Conservation (phyloP, 2,113 vertebrate species). For the Plectropomus leopardus region DNA sequence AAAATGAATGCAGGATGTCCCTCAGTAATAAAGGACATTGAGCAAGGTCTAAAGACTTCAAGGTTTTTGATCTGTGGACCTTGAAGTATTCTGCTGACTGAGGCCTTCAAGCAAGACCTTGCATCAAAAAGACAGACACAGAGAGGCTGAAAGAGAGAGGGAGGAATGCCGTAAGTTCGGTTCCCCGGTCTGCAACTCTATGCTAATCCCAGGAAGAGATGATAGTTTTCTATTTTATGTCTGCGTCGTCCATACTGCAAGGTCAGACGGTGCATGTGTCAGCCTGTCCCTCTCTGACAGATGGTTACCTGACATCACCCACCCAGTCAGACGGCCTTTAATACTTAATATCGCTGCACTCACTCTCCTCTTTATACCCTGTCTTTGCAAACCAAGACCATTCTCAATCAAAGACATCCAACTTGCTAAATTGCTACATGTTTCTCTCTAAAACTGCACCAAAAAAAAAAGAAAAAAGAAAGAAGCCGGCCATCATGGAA, state of each 20-base stretch:
- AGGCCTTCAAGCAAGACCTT: conserved; percentile 58
- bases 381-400: conserved; percentile 40
- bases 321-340: conserved; percentile 65
- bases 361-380: conserved; percentile 36
- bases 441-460: conserved; percentile 51
- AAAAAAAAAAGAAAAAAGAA: conserved; percentile 23
- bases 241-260: conserved; percentile 70
- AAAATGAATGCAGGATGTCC: conserved; percentile 18
- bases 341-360: conserved; percentile 67
- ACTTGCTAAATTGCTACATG: conserved; percentile 34
- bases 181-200: conserved; percentile 32
- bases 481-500: conserved; percentile 51
- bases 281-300: conserved; percentile 68
- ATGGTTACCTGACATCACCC: conserved; percentile 81
- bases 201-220: conserved; percentile 64
- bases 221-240: conserved; percentile 68
- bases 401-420: conserved; percentile 53
- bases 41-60: conserved; percentile 5
- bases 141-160: conserved; percentile 13
- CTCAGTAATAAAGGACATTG: conserved; percentile 33
- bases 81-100: conserved; percentile 59
- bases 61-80: conserved; percentile 63
- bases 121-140: conserved; percentile 53
- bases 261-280: conserved; percentile 70
- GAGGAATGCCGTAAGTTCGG: conserved; percentile 42